A percentile compares a stretch with the other conserved stretches of the same genome.
These are phyloP conservation scores for Cyrtorhinus lividipennis DNA, from an alignment of 1,140 invertebrate genomes.

Conservation along the genomic window DNA sequence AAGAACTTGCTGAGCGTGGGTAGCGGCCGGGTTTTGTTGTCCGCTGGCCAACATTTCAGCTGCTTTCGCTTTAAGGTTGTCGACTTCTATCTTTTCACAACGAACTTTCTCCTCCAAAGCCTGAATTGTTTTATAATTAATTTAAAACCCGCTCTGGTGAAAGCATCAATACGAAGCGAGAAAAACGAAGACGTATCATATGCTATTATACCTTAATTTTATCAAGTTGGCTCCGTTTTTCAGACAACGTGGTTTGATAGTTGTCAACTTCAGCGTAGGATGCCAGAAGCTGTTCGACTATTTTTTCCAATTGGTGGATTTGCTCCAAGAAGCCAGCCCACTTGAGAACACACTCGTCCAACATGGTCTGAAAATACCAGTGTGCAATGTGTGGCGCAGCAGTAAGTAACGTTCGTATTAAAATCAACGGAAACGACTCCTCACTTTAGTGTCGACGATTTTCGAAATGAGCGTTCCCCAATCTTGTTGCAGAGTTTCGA, in stretches of 20 bases:
- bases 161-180: too few species aligned
- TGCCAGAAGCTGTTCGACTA: conserved; percentile 57
- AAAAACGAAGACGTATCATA: background rate
- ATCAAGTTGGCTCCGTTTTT: conserved; percentile 73
- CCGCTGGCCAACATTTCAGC: conserved; percentile 74
- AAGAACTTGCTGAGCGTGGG: conserved; percentile 69
- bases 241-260: conserved; percentile 54
- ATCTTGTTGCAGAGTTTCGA: conserved; percentile 72
- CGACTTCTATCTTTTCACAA: conserved; percentile 84
- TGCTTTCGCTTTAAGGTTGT: conserved; percentile 69
- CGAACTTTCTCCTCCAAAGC: conserved; percentile 72
- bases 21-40: conserved; percentile 63
- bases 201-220: conserved; percentile 64
- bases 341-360: conserved; percentile 80
- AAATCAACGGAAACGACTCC: background rate
- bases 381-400: background rate
- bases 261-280: conserved; percentile 55
- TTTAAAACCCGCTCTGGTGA: too few species aligned
- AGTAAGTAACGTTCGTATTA: background rate
- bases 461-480: conserved; percentile 75
- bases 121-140: too few species aligned
- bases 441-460: conserved; percentile 70
- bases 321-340: conserved; percentile 80
- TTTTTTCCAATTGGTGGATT: conserved; percentile 70
- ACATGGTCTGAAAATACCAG: conserved; percentile 35